A percentile compares a stretch with the other conserved stretches of the same genome.
These are phyloP conservation scores for Euschistus heros DNA, from an alignment of 1,140 invertebrate genomes.

Conservation along the genomic window DNA sequence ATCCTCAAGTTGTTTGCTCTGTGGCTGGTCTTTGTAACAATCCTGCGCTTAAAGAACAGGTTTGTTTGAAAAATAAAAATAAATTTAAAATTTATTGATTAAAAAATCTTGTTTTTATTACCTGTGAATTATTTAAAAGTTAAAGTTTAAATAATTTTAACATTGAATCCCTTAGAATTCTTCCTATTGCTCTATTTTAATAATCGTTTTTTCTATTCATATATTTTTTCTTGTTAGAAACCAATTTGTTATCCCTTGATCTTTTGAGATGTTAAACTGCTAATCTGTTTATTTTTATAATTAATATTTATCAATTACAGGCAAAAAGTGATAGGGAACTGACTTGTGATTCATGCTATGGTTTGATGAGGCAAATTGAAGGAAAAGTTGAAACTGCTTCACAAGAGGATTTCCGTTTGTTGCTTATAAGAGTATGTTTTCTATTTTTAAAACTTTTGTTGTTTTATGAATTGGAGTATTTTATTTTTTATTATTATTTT, in stretches of 20 bases:
- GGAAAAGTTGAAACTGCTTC: conserved; percentile 9
- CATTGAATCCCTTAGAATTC: too few relatives aligned
- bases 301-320: too few relatives aligned
- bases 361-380: conserved; percentile 8
- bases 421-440: not conserved
- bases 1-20: conserved; percentile 57
- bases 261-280: too few relatives aligned
- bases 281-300: too few relatives aligned
- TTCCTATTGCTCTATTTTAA: too few relatives aligned
- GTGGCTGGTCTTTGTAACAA: conserved; percentile 83
- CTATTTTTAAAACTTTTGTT: not conserved
- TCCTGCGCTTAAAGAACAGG: conserved; percentile 15
- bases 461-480: not conserved
- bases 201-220: too few relatives aligned
- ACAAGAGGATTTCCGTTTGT: not conserved
- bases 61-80: not conserved
- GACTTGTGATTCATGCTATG: conserved; percentile 1
- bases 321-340: not conserved
- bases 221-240: too few relatives aligned
- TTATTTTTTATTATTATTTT: not conserved
- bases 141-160: too few relatives aligned
- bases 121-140: not conserved
- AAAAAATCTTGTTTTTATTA: not conserved
- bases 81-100: too few relatives aligned
- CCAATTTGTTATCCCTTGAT: too few relatives aligned